A percentile compares a stretch with the other conserved stretches of the same genome.
Evolutionary conservation across 2,888 invertebrate species (phyloP).

Genomic region (Phrixothrix hirtus): DNA sequence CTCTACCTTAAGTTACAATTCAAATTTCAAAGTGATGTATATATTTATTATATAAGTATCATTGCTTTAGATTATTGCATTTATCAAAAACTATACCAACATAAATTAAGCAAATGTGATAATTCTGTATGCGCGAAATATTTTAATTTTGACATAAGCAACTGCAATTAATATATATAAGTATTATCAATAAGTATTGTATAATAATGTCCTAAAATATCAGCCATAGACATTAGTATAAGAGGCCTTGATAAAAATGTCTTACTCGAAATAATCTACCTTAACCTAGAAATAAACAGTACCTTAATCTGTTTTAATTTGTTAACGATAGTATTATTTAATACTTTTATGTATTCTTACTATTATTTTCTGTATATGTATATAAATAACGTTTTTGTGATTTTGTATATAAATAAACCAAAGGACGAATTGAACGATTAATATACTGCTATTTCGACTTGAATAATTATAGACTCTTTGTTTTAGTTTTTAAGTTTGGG

Average conservation of each 20-base stretch:
- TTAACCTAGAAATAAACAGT: background rate
- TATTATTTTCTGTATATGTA: slow-evolving; percentile 45
- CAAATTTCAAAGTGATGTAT: slow-evolving; percentile 10
- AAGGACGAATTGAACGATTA: slow-evolving; percentile 40
- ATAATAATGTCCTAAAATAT: background rate
- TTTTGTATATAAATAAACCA: slow-evolving; percentile 51
- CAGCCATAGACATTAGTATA: background rate
- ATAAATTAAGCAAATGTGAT: slow-evolving; percentile 4
- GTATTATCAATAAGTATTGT: slow-evolving; percentile 13
- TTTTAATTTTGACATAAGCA: too few species aligned
- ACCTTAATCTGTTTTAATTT: background rate
- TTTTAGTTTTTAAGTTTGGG: slow-evolving; percentile 29
- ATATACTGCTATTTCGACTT: slow-evolving; percentile 17
- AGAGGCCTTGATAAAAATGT: slow-evolving; percentile 24
- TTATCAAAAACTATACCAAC: too few species aligned
- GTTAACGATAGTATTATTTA: too few species aligned
- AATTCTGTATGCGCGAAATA: too few species aligned
- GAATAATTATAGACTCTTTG: slow-evolving; percentile 11
- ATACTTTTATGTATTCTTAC: slow-evolving; percentile 20
- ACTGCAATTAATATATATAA: slow-evolving; percentile 6
- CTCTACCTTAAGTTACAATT: too few species aligned
- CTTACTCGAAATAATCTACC: background rate
- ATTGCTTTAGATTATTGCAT: slow-evolving; percentile 9
- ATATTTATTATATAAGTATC: slow-evolving; percentile 9
- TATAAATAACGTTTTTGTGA: slow-evolving; percentile 49